A percentile compares a stretch with the other conserved stretches of the same genome.
phyloP scores from a whole-genome alignment of 2,888 invertebrate genomes.

The Margaritifera margaritifera region DNA sequence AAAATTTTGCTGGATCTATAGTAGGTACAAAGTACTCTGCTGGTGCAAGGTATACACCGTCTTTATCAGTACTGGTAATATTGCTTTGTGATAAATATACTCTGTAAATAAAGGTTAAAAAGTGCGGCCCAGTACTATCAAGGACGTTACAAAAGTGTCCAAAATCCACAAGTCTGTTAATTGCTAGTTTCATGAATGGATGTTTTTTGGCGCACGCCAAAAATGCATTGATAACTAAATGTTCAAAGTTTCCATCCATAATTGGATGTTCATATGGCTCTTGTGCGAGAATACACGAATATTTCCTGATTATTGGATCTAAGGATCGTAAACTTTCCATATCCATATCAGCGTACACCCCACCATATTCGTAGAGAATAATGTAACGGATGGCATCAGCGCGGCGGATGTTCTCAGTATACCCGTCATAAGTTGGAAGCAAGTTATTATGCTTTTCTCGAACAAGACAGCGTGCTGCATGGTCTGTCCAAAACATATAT shows the following conservation, averaged over 20 bases:
- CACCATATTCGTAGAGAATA: constrained; percentile 68
- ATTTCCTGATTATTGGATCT: constrained; percentile 48
- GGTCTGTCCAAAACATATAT: constrained; percentile 70
- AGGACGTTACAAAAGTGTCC: constrained; percentile 59
- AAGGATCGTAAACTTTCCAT: constrained; percentile 62
- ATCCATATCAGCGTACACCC: constrained; percentile 68
- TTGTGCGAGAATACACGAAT: constrained; percentile 59
- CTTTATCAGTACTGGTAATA: constrained; percentile 14
- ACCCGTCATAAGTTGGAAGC: constrained; percentile 55
- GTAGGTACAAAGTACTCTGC: constrained; percentile 47
- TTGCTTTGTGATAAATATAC: constrained; percentile 36
- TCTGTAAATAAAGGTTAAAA: constrained; percentile 48
- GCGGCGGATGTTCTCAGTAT: constrained; percentile 58
- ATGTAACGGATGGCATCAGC: constrained; percentile 69
- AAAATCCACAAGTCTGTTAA: constrained; percentile 46
- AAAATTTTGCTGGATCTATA: constrained; percentile 38
- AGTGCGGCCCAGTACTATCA: constrained; percentile 66
- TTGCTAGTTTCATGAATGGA: constrained; percentile 55
- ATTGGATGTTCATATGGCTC: constrained; percentile 65
- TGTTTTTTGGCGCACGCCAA: constrained; percentile 60
- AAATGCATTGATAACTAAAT: constrained; percentile 61
- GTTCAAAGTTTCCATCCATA: constrained; percentile 57
- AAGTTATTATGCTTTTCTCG: constrained; percentile 56
- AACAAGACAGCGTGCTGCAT: constrained; percentile 61
- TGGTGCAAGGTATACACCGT: constrained; percentile 42